Base-by-base conservation (phyloP, 2,888 invertebrate species). In the Nipponacmea schrenckii region DNA sequence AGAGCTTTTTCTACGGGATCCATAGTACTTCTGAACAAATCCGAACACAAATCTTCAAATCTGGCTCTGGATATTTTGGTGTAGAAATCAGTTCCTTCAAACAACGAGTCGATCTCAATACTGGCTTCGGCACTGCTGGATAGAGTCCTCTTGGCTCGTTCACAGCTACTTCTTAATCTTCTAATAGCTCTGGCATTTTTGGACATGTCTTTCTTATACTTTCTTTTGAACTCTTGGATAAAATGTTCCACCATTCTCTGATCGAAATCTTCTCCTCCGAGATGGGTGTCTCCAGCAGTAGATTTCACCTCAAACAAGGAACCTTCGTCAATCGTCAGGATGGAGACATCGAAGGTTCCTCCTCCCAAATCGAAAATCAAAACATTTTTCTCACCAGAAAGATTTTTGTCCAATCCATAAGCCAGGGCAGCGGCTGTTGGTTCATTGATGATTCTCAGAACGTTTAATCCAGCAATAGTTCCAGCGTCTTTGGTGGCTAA, bases 1-100 rank as follows among this genome's bases (percentile, higher is more conserved):
- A 98, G 91, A 5, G 96, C 94, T 90, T 96, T 96, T 90, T 98
- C 97, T 0, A 97, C 97, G 1, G 97, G 96, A 85, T 96, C 96
- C 92, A 98, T 93, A 74, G 97, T 97, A 74, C 94, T 93, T 75
- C 96, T 92, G 93, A 98, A 97, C 80, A 98, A 91, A 89, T 98
- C 97, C 10, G 95, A 94, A 88, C 96, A 96, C 85, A 98, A 91
- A 88, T 97, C 97, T 89, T 98, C 98, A 88, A 98, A 98, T 85
- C 97, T 93, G 71, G 97, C 97, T 84, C 97, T 92, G 17, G 96
- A 96, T 86, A 97, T 94, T 66, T 94, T 94, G 0, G 96, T 95
- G 90, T 96, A 96, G 91, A 96, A 97, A 89, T 98, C 97, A 80
- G 95, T 93, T 78, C 97, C 97, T 89, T 97, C 96, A 83, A 93